Percentiles rank a stretch among this genome's conserved stretches.
Evolutionary conservation across 2,888 invertebrate species (phyloP).

Genomic region (Protophormia terraenovae): DNA sequence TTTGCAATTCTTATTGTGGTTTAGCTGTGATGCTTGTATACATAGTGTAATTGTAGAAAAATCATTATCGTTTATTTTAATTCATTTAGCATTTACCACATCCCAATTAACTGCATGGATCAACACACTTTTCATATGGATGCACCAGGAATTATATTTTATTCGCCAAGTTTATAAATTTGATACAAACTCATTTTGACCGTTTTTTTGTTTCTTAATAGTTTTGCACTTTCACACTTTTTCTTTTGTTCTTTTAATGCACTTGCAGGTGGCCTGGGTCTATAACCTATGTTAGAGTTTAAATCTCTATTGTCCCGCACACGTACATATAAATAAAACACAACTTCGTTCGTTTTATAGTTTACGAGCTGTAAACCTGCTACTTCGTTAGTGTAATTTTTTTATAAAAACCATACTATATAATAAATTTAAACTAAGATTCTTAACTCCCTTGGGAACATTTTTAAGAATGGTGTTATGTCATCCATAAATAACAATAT

Average conservation of each 20-base stretch:
- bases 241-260: not conserved
- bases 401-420: too few species aligned
- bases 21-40: slow-evolving; percentile 43
- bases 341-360: too few species aligned
- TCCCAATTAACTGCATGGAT: slow-evolving; percentile 18
- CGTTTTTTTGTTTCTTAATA: not conserved
- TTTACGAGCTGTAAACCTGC: too few species aligned
- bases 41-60: slow-evolving; percentile 12
- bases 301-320: not conserved
- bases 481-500: too few species aligned
- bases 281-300: not conserved
- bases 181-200: slow-evolving; percentile 22
- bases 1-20: slow-evolving; percentile 58
- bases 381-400: too few species aligned
- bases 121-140: slow-evolving; percentile 25
- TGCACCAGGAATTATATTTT: slow-evolving; percentile 33
- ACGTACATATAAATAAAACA: too few species aligned
- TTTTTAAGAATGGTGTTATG: too few species aligned
- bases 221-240: not conserved
- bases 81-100: not conserved
- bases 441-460: too few species aligned
- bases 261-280: not conserved
- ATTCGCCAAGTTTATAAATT: slow-evolving; percentile 31
- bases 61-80: not conserved
- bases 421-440: too few species aligned